Percentiles rank a stretch among this genome's conserved stretches.
phyloP scores from a whole-genome alignment of 2,113 vertebrate species.

The Hypocryptadius cinnamomeus region DNA sequence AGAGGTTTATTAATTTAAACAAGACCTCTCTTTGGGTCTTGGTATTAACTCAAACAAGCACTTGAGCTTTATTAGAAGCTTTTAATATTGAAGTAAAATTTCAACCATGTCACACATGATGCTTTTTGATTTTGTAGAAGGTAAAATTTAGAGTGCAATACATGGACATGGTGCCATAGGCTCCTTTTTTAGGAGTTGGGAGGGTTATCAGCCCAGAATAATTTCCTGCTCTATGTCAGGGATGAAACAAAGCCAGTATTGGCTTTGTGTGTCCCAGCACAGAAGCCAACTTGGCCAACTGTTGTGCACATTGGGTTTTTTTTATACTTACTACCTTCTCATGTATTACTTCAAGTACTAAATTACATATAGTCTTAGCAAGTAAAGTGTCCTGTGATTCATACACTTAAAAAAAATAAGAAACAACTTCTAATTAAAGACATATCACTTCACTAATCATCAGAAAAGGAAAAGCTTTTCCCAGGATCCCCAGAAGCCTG shows the following conservation, averaged over 20 bases:
- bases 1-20: not conserved
- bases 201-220: not conserved
- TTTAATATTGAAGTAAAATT: not conserved
- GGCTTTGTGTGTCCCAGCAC: not conserved
- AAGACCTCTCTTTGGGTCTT: not conserved
- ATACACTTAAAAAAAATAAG: not conserved
- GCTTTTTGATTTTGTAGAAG: not conserved
- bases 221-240: not conserved
- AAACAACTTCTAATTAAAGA: not conserved
- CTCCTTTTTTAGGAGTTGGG: not conserved
- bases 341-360: not conserved
- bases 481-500: not conserved
- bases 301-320: fast-evolving
- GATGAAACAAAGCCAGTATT: not conserved
- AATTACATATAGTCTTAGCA: not conserved
- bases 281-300: not conserved
- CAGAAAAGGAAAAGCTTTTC: not conserved
- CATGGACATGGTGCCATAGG: not conserved
- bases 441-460: not conserved
- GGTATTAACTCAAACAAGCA: not conserved
- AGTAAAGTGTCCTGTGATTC: not conserved
- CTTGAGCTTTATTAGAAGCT: not conserved
- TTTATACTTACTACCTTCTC: not conserved
- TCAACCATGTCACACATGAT: not conserved
- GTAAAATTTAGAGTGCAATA: not conserved